These are phyloP conservation scores for Liodrosophila aerea DNA, from an alignment of 2,888 invertebrate genomes.

Conservation along the genomic window DNA sequence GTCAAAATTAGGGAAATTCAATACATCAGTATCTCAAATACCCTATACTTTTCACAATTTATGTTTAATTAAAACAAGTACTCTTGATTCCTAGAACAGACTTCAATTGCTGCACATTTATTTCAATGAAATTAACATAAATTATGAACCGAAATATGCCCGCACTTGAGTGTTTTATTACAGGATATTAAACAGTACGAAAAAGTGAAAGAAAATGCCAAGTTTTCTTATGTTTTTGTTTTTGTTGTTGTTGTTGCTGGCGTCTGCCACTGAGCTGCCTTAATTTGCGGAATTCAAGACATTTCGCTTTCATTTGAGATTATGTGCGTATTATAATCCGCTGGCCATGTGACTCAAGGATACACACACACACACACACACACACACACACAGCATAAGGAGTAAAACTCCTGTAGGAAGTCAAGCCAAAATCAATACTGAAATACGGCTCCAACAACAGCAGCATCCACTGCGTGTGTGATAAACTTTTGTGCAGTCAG, in stretches of 20 bases:
- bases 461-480: constrained; percentile 49
- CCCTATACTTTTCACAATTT: too few species aligned
- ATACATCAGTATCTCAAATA: too few species aligned
- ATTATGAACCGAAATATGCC: neutral
- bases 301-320: constrained; percentile 72
- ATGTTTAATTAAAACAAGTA: too few species aligned
- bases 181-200: constrained; percentile 16
- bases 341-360: constrained; percentile 39
- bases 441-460: constrained; percentile 23
- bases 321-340: constrained; percentile 69
- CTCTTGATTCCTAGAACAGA: too few species aligned
- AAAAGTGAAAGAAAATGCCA: constrained; percentile 39
- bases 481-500: constrained; percentile 72
- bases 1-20: too few species aligned
- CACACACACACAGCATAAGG: neutral
- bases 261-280: constrained; percentile 32
- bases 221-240: constrained; percentile 25
- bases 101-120: neutral
- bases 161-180: neutral
- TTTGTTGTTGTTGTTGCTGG: constrained; percentile 3
- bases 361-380: constrained; percentile 8
- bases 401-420: neutral
- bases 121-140: neutral
- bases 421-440: constrained; percentile 58
- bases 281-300: constrained; percentile 73